Evolutionary conservation across 2,888 invertebrate species (phyloP).

Genomic region (Melipona bicolor): DNA sequence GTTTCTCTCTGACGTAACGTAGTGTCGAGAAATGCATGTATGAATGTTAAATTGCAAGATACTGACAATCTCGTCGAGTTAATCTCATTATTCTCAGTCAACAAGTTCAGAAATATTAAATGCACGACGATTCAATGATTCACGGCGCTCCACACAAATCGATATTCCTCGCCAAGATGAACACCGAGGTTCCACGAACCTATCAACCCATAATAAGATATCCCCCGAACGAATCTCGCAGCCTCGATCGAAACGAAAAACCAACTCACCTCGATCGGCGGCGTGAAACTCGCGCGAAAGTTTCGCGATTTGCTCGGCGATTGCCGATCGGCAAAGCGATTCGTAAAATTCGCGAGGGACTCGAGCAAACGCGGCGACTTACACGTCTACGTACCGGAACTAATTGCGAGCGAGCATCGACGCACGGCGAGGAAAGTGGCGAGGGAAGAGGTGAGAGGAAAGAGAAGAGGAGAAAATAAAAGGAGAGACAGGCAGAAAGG

Average conservation of each 20-base stretch:
- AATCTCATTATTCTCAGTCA: background rate
- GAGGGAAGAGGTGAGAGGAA: too few species aligned
- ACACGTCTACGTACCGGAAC: slow-evolving; percentile 64
- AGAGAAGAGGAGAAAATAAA: background rate
- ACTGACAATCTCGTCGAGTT: background rate
- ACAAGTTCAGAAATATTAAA: background rate
- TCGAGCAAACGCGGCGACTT: slow-evolving; percentile 27
- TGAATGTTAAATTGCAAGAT: background rate
- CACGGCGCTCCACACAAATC: background rate
- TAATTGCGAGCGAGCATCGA: slow-evolving; percentile 66
- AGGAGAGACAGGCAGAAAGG: background rate
- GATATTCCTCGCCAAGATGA: background rate
- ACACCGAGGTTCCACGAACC: background rate
- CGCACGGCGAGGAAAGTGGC: too few species aligned
- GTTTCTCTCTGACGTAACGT: background rate
- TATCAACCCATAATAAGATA: background rate
- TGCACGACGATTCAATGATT: background rate
- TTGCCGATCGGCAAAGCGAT: background rate
- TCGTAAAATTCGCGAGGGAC: slow-evolving; percentile 12
- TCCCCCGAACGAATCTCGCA: background rate
- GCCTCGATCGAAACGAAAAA: background rate
- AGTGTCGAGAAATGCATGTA: background rate
- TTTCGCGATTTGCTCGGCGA: background rate
- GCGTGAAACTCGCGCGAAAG: background rate
- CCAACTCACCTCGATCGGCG: background rate